Evolutionary conservation across 2,113 vertebrate species (phyloP).

Genomic region (Calidris pygmaea): DNA sequence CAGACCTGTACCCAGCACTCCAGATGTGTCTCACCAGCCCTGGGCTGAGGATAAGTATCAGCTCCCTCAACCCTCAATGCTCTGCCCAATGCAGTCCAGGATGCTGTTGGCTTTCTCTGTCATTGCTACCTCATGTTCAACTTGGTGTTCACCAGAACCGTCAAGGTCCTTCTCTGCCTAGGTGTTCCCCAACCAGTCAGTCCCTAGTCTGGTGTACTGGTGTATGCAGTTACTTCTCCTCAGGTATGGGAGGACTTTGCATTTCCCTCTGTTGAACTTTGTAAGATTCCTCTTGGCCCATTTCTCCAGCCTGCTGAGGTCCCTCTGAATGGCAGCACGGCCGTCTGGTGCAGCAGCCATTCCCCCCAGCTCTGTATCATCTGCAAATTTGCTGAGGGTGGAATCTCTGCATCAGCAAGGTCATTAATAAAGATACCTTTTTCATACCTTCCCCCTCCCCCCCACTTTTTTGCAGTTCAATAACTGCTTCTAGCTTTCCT

Average conservation of each 20-base stretch:
- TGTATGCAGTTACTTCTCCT: background rate
- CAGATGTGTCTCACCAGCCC: background rate
- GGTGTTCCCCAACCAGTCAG: background rate
- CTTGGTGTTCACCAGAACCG: background rate
- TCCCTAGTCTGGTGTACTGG: background rate
- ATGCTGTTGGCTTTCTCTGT: background rate
- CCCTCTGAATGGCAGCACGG: background rate
- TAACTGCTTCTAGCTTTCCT: background rate
- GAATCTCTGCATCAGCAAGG: background rate
- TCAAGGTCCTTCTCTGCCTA: background rate
- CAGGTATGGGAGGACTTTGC: background rate
- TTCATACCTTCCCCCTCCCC: background rate
- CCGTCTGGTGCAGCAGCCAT: background rate
- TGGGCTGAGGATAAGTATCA: background rate
- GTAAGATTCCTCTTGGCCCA: fast-evolving
- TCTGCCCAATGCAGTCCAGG: background rate
- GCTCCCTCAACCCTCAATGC: background rate
- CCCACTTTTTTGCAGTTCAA: background rate
- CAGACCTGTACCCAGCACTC: background rate
- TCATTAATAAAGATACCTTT: background rate
- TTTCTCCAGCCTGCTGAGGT: background rate
- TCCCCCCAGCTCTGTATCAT: background rate
- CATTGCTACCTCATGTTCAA: background rate
- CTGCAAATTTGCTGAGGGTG: background rate
- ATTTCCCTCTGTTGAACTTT: background rate